A percentile compares a stretch with the other conserved stretches of the same genome.
Evolutionary conservation across 2,888 invertebrate species (phyloP).

Genomic region (Sinodicranocentrus sp.): DNA sequence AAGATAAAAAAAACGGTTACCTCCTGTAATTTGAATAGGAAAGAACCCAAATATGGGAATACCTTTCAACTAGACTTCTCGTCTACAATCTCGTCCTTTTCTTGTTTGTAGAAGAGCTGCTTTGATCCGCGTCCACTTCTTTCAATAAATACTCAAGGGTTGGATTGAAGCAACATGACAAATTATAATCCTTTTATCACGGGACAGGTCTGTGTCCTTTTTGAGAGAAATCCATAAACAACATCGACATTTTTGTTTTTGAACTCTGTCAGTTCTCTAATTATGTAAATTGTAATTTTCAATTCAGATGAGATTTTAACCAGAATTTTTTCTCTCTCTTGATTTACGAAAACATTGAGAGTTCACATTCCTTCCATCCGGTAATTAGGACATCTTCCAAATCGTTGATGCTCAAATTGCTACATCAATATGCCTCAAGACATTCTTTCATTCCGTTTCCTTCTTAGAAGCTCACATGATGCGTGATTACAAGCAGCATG

Average conservation of each 20-base stretch:
- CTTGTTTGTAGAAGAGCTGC: not conserved
- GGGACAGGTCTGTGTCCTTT: constrained; percentile 14
- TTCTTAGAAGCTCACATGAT: constrained; percentile 29
- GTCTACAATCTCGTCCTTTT: constrained; percentile 23
- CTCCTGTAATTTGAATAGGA: constrained; percentile 19
- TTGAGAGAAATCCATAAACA: not conserved
- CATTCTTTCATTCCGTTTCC: constrained; percentile 30
- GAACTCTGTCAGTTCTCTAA: too few relatives aligned
- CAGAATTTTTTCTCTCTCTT: not conserved
- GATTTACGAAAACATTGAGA: too few relatives aligned
- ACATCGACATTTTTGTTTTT: too few relatives aligned
- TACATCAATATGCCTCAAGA: constrained; percentile 42
- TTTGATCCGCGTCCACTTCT: not conserved
- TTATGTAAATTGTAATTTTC: too few relatives aligned
- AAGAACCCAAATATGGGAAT: constrained; percentile 41
- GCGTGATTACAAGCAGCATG: constrained; percentile 65
- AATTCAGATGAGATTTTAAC: too few relatives aligned
- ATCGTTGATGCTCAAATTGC: constrained; percentile 49
- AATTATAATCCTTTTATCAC: constrained; percentile 37
- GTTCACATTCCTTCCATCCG: too few relatives aligned
- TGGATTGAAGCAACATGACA: constrained; percentile 25
- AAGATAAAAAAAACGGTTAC: constrained; percentile 2
- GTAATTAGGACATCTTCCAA: constrained; percentile 61
- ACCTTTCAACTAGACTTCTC: constrained; percentile 32
- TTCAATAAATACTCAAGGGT: constrained; percentile 3